phyloP scores from a whole-genome alignment of 2,113 vertebrate species.

The Microcebus murinus region DNA sequence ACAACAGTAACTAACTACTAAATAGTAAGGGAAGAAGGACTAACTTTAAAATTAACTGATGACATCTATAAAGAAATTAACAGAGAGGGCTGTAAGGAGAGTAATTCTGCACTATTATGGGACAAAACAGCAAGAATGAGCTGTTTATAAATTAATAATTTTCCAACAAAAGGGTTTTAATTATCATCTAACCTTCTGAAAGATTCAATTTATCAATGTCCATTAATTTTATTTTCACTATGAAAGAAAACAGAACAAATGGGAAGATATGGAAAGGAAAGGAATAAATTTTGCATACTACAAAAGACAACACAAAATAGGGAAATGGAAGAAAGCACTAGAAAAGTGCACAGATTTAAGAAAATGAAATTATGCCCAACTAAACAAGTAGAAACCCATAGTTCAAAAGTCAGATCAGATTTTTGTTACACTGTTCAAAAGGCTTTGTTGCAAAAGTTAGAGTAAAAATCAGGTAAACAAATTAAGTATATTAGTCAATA shows the following conservation, averaged over 20 bases:
- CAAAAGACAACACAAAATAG: constrained; percentile 46
- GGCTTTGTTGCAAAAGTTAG: neutral
- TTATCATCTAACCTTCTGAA: constrained; percentile 20
- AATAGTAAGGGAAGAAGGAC: neutral
- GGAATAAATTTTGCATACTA: neutral
- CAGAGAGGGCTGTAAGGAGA: neutral
- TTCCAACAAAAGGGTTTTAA: constrained; percentile 36
- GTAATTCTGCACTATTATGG: neutral
- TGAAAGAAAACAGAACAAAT: constrained; percentile 20
- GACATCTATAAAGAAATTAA: constrained; percentile 45
- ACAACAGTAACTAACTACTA: neutral
- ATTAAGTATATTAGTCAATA: neutral
- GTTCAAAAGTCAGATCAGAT: constrained; percentile 35
- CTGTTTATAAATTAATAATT: constrained; percentile 47
- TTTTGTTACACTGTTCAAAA: constrained; percentile 15
- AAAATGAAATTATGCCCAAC: neutral
- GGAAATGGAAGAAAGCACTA: constrained; percentile 36
- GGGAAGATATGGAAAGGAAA: neutral
- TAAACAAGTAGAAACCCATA: constrained; percentile 29
- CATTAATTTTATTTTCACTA: constrained; percentile 36
- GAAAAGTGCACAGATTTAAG: constrained; percentile 37
- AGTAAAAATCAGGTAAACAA: constrained; percentile 33
- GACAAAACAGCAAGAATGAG: constrained; percentile 44
- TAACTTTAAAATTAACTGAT: constrained; percentile 43
- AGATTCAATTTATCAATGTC: neutral